Evolutionary conservation across 2,797 vertebrate species (phyloP), one percentile per base, ranked within the genome.

Genomic region (Gobionotothen gibberifrons): DNA sequence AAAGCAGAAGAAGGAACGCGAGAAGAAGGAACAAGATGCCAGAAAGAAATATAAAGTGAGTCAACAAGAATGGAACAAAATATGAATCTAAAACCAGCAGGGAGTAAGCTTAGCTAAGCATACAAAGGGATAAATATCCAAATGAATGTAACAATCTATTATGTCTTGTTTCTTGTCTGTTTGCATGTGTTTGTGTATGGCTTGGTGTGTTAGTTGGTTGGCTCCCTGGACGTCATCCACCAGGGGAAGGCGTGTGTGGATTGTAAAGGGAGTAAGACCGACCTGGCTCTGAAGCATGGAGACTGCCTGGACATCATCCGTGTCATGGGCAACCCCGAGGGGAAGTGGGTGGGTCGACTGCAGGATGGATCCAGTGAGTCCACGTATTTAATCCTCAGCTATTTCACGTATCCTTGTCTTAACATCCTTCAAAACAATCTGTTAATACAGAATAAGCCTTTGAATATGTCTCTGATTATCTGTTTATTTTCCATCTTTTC

Each of bases 41-140:
- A 95, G 86, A 68, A 99, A 97, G 83, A 97, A 95, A 88, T 99
- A 98, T 92, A 99, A 97, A 94, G 98, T 98, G 92, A 93, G 94
- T 22, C 2, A 72, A 78, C 1, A 9, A 44, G 15, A 43, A 8
- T 13, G 17, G 6, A 77, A 16, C 9, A 26, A 1, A n/a, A 42
- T 53, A 42, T 42, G 14, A 26, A 36, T n/a, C 2, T 9, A 17
- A 9, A 21, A 15, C 17, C 53, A 47, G 26, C 14, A 15, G n/a
- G 13, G 8, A 15, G 16, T 67, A 46, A 21, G 13, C n/a, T 46
- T 43, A 42, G 32, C 17, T 43, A 4, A 40, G 42, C 51, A 47
- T 40, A 51, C 55, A 48, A 57, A 19, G 16, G 32, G 43, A 43
- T 15, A 52, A 19, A 57, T 14, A 13, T 52, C 3, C 12, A 14